These are phyloP conservation scores for Cantharis flavilabris DNA, from an alignment of 2,888 invertebrate genomes.

Conservation along the genomic window DNA sequence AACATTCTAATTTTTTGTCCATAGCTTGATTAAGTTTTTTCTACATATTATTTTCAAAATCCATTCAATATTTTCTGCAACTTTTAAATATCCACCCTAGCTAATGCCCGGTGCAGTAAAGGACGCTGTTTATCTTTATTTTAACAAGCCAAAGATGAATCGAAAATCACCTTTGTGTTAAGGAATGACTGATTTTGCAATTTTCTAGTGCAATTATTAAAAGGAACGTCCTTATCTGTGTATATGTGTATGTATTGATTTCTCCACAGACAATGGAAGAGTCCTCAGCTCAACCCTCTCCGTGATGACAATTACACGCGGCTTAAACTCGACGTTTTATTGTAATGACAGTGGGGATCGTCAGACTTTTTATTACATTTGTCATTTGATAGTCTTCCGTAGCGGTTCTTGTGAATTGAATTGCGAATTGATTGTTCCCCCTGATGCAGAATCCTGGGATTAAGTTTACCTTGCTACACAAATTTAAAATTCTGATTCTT, in stretches of 20 bases:
- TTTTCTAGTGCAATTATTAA: constrained; percentile 5
- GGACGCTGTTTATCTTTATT: not conserved
- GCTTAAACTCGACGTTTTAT: constrained; percentile 51
- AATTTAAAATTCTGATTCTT: constrained; percentile 12
- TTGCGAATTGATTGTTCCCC: constrained; percentile 42
- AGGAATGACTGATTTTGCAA: constrained; percentile 1
- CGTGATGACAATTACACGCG: constrained; percentile 50
- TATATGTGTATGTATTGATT: constrained; percentile 26
- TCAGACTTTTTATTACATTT: constrained; percentile 50
- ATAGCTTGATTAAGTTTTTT: not conserved
- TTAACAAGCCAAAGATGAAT: not conserved
- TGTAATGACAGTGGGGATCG: constrained; percentile 50
- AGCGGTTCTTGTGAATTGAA: constrained; percentile 37
- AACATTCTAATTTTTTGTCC: not conserved
- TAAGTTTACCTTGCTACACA: constrained; percentile 32
- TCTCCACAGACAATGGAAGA: constrained; percentile 32
- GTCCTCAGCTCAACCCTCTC: constrained; percentile 38
- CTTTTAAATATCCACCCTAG: not conserved
- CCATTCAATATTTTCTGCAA: not conserved
- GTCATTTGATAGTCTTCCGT: constrained; percentile 51
- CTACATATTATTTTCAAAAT: not conserved
- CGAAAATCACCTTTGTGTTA: not conserved
- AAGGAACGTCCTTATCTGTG: not conserved
- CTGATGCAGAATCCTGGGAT: constrained; percentile 28
- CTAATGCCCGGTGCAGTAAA: not conserved